Evolutionary conservation across 2,797 vertebrate species (phyloP).

Genomic region (Anableps anableps): DNA sequence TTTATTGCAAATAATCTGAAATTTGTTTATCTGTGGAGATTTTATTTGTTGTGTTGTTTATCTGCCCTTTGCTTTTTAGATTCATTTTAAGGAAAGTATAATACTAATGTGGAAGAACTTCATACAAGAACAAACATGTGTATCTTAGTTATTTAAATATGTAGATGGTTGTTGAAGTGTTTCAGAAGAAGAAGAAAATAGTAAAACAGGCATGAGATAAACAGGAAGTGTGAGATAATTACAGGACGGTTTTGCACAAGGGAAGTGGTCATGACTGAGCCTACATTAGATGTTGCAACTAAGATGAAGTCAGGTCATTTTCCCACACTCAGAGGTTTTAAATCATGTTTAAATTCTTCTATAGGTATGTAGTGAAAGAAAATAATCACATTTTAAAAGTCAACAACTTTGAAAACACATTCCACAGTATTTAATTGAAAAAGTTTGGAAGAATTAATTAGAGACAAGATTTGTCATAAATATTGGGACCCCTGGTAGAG

Average conservation of each 20-base stretch:
- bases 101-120: too few species aligned
- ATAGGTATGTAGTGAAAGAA: too few species aligned
- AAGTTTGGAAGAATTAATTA: too few species aligned
- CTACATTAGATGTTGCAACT: background rate
- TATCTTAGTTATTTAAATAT: background rate
- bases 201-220: background rate
- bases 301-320: background rate
- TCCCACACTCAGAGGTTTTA: too few species aligned
- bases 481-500: background rate
- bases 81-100: too few species aligned
- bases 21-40: too few species aligned
- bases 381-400: background rate
- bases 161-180: background rate
- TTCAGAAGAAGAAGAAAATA: background rate
- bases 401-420: background rate
- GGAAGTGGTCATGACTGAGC: background rate
- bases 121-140: too few species aligned
- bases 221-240: background rate
- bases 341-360: too few species aligned
- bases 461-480: background rate
- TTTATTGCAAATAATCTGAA: too few species aligned
- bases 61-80: too few species aligned
- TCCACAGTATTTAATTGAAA: too few species aligned
- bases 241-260: background rate
- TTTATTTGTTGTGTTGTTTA: too few species aligned